A percentile compares a stretch with the other conserved stretches of the same genome.
Conservation (phyloP, 1,140 invertebrate species). For the Gonioctena quinquepunctata region DNA sequence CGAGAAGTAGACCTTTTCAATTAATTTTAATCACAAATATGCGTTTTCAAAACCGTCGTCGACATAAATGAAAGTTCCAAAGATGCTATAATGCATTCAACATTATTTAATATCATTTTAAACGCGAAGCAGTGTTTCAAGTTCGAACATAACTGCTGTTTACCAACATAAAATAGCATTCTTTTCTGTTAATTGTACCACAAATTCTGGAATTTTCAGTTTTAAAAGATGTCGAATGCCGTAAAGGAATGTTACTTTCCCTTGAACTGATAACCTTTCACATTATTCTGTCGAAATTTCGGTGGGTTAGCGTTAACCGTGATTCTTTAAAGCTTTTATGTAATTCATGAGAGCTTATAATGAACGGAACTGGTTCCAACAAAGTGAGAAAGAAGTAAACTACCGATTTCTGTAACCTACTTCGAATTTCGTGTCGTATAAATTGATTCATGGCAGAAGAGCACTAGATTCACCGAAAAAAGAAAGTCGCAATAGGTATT, state of each 20-base stretch:
- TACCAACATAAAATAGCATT: not conserved
- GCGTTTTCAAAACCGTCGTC: not conserved
- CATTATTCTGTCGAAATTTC: slow-evolving; percentile 3
- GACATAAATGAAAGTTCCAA: not conserved
- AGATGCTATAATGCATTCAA: not conserved
- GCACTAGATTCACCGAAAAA: too few relatives aligned
- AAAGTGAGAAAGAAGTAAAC: not conserved
- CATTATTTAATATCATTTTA: not conserved
- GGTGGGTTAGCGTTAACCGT: not conserved
- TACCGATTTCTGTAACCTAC: not conserved
- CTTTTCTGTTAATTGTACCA: not conserved
- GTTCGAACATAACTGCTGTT: not conserved
- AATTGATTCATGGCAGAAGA: too few relatives aligned
- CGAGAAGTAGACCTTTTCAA: slow-evolving; percentile 4
- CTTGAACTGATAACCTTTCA: slow-evolving; percentile 19
- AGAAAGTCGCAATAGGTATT: too few relatives aligned
- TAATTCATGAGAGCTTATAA: not conserved
- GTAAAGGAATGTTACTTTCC: slow-evolving; percentile 9
- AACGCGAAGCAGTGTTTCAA: not conserved
- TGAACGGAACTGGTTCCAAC: not conserved
- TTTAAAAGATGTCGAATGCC: not conserved
- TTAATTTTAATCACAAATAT: slow-evolving; percentile 9
- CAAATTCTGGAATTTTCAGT: not conserved
- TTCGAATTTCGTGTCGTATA: too few relatives aligned
- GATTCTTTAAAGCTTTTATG: not conserved